Evolutionary conservation across 2,888 invertebrate genomes (phyloP).

Genomic region (Uropetala carovei): DNA sequence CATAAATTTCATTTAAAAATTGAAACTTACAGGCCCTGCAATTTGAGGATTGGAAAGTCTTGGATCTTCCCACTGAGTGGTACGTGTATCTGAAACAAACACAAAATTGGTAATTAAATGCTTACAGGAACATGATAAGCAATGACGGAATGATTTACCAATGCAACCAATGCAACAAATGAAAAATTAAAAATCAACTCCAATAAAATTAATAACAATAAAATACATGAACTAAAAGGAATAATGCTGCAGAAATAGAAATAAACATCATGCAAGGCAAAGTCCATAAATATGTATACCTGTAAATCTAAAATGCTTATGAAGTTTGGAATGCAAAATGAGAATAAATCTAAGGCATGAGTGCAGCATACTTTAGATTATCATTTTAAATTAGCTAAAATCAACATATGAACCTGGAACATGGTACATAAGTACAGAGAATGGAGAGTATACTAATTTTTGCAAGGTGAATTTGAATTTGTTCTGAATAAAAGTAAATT

Average conservation of each 20-base stretch:
- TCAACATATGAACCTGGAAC: too few species aligned
- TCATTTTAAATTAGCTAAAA: too few species aligned
- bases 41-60: slow-evolving; percentile 96
- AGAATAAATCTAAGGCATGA: neutral
- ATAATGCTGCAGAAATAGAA: too few species aligned
- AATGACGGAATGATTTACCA: neutral
- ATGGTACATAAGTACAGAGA: too few species aligned
- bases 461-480: too few species aligned
- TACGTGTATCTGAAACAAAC: slow-evolving; percentile 86
- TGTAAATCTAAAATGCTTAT: slow-evolving; percentile 65
- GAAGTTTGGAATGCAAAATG: neutral
- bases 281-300: slow-evolving; percentile 10
- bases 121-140: neutral
- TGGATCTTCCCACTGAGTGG: slow-evolving; percentile 99
- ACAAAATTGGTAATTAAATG: slow-evolving; percentile 57
- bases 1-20: slow-evolving; percentile 12
- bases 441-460: too few species aligned
- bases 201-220: too few species aligned
- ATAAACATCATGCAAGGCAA: too few species aligned
- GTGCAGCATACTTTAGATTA: too few species aligned
- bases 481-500: too few species aligned
- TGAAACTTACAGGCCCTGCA: slow-evolving; percentile 87
- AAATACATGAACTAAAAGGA: too few species aligned
- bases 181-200: too few species aligned
- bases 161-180: neutral